These are phyloP conservation scores for Notolepis coatsorum DNA, from an alignment of 2,797 vertebrate species.

Conservation along the genomic window DNA sequence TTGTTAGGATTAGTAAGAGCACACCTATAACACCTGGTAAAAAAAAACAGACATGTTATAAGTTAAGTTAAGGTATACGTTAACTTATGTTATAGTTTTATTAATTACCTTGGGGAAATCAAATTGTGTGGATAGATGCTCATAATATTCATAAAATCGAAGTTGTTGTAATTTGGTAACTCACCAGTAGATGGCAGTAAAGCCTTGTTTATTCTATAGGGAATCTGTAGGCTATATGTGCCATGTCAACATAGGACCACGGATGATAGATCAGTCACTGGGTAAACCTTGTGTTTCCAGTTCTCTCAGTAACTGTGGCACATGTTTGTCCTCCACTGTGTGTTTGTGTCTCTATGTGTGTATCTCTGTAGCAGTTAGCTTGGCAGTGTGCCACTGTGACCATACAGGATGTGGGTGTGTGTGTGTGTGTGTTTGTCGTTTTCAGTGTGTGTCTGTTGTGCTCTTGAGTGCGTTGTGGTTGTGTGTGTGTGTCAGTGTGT, in stretches of 20 bases:
- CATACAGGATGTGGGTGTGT: too few relatives aligned
- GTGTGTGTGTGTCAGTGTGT: conserved; percentile 65
- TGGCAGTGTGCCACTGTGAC: conserved; percentile 32
- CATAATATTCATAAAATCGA: too few relatives aligned
- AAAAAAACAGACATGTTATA: too few relatives aligned
- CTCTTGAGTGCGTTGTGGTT: conserved; percentile 29
- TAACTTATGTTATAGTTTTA: background rate
- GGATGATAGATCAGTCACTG: conserved; percentile 7
- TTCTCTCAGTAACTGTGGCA: conserved; percentile 24
- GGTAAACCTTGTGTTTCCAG: conserved; percentile 15
- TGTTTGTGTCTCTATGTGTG: conserved; percentile 24
- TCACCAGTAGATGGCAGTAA: conserved; percentile 71
- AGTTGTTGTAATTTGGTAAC: conserved; percentile 44
- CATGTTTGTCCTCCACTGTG: conserved; percentile 22
- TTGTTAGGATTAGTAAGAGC: too few relatives aligned
- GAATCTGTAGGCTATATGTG: background rate
- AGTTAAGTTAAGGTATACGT: too few relatives aligned
- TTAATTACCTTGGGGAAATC: background rate
- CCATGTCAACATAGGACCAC: conserved; percentile 33
- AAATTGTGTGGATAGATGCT: too few relatives aligned
- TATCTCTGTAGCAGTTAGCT: conserved; percentile 21
- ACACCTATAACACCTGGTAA: too few relatives aligned
- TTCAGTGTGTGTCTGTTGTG: conserved; percentile 31
- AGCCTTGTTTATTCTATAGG: conserved; percentile 9
- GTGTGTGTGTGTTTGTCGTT: conserved; percentile 34